Percentiles rank a stretch among this genome's conserved stretches.
These are phyloP conservation scores for Rhagologus leucostigma DNA, from an alignment of 2,113 vertebrate genomes.

Conservation along the genomic window DNA sequence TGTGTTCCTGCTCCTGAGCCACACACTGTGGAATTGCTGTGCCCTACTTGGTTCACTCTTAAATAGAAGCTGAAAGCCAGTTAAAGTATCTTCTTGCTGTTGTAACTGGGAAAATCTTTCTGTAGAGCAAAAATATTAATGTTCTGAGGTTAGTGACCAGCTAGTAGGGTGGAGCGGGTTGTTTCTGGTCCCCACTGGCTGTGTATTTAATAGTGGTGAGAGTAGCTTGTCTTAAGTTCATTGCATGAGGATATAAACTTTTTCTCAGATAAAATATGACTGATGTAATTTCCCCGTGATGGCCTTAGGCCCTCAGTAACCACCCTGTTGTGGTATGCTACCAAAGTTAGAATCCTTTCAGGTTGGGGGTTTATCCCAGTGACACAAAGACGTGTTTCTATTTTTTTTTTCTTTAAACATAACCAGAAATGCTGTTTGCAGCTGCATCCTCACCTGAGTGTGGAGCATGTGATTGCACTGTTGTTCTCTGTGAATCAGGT, in stretches of 20 bases:
- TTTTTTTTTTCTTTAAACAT: not conserved
- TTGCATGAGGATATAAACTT: not conserved
- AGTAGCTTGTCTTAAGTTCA: not conserved
- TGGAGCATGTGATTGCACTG: not conserved
- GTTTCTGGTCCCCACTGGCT: not conserved
- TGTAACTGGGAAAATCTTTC: not conserved
- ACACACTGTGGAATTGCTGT: not conserved
- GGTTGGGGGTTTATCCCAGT: not conserved
- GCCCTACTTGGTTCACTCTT: not conserved
- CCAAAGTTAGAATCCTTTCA: conserved; percentile 35
- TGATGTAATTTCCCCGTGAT: not conserved
- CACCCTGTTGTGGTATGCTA: not conserved
- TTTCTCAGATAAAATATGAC: not conserved
- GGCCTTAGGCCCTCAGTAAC: not conserved
- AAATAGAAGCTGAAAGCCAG: not conserved
- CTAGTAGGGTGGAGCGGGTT: not conserved
- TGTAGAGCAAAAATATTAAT: not conserved
- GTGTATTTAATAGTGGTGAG: not conserved
- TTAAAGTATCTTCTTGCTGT: not conserved
- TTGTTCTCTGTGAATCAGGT: not conserved
- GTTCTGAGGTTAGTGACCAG: not conserved
- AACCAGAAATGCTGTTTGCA: not conserved
- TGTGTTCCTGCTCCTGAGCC: not conserved
- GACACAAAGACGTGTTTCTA: not conserved
- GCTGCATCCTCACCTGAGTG: not conserved